Conservation (phyloP, 2,113 vertebrate species). For the Pseudopodoces humilis region DNA sequence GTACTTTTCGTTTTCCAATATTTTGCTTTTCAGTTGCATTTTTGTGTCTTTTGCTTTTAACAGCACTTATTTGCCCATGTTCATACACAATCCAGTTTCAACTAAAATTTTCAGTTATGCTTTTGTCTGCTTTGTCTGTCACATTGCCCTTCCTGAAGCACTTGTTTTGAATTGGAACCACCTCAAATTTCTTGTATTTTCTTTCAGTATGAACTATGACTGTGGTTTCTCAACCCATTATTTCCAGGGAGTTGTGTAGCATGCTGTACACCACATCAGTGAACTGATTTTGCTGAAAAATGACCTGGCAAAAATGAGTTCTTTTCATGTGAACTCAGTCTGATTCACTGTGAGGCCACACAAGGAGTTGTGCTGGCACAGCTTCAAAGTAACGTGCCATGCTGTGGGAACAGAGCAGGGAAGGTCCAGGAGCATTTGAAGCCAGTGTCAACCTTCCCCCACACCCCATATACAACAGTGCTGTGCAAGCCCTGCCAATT, state of each 20-base stretch:
- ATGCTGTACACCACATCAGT: not conserved
- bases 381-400: not conserved
- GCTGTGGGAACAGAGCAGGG: slow-evolving; percentile 1
- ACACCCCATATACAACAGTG: not conserved
- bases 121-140: not conserved
- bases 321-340: not conserved
- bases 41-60: not conserved
- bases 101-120: not conserved
- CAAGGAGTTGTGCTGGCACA: not conserved
- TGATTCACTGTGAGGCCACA: not conserved
- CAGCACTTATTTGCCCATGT: not conserved
- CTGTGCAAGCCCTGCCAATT: not conserved
- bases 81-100: not conserved
- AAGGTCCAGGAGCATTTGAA: not conserved
- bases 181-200: not conserved
- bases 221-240: not conserved
- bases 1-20: not conserved
- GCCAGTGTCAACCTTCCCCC: not conserved
- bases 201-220: not conserved
- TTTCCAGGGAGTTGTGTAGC: not conserved
- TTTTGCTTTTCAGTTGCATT: not conserved
- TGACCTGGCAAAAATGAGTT: slow-evolving; percentile 7
- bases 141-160: not conserved
- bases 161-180: not conserved
- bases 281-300: slow-evolving; percentile 12